Conservation (phyloP, 2,113 vertebrate genomes). For the Labeo rohita region DNA sequence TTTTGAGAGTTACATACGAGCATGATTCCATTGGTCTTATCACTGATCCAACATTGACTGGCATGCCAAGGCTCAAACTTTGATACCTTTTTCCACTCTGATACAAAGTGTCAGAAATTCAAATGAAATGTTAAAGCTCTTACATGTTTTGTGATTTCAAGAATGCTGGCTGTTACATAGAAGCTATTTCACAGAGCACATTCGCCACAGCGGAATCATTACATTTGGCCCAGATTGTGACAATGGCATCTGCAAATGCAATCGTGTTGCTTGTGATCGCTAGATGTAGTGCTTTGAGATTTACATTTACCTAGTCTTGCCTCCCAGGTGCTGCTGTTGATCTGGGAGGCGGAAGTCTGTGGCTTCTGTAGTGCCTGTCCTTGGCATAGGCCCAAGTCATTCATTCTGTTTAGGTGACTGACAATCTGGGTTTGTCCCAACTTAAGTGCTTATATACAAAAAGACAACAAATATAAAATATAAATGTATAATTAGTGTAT, state of each 20-base stretch:
- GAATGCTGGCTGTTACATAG: constrained; percentile 1
- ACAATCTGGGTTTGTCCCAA: constrained; percentile 57
- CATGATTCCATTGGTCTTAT: constrained; percentile 48
- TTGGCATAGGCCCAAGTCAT: neutral
- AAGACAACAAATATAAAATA: constrained; percentile 36
- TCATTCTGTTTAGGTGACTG: constrained; percentile 4
- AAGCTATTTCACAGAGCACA: neutral
- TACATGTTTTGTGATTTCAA: constrained; percentile 40
- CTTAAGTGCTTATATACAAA: constrained; percentile 44
- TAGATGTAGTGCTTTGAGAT: constrained; percentile 19
- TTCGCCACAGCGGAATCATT: constrained; percentile 21
- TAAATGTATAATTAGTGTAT: neutral
- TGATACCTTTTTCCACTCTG: neutral
- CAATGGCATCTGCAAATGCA: neutral
- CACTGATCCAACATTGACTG: constrained; percentile 36
- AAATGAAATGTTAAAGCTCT: neutral
- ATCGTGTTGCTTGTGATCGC: neutral
- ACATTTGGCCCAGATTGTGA: constrained; percentile 1
- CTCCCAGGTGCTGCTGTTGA: constrained; percentile 22
- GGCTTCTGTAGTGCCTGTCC: neutral
- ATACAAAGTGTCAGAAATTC: neutral
- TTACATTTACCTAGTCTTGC: neutral
- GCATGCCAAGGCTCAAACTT: constrained; percentile 40
- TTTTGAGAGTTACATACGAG: constrained; percentile 44
- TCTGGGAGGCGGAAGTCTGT: neutral